These are phyloP conservation scores for Drosophila virilis DNA, from an alignment of 1,140 invertebrate species.

Conservation along the genomic window DNA sequence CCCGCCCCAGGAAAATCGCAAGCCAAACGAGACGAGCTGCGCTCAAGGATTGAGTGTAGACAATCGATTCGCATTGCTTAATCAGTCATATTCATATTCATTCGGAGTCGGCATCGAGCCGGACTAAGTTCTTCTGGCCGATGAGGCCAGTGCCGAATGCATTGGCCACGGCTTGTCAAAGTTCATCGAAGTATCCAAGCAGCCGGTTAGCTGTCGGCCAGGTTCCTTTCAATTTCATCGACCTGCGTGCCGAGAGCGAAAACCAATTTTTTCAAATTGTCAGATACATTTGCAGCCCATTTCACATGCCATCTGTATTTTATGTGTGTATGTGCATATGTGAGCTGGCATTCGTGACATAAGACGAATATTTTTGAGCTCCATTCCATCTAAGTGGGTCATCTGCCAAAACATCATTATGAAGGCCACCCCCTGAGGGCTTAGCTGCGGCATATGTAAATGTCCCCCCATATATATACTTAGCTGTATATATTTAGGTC, in stretches of 20 bases:
- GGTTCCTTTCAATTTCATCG: slow-evolving; percentile 3
- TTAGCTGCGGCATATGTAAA: slow-evolving; percentile 31
- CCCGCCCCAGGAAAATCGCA: slow-evolving; percentile 25
- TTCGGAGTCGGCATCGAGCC: slow-evolving; percentile 2
- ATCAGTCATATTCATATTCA: slow-evolving; percentile 75
- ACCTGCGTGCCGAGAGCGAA: slow-evolving; percentile 13
- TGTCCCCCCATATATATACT: slow-evolving; percentile 1
- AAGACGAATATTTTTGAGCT: slow-evolving; percentile 11
- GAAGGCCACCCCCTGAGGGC: slow-evolving; percentile 7
- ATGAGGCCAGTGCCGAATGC: slow-evolving; percentile 45
- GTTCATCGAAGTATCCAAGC: slow-evolving; percentile 26
- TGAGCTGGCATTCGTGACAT: slow-evolving; percentile 12
- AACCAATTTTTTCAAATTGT: slow-evolving; percentile 32
- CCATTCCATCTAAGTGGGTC: slow-evolving; percentile 50
- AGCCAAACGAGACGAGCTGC: background rate
- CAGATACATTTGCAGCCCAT: slow-evolving; percentile 30
- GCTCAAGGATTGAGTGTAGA: slow-evolving; percentile 60
- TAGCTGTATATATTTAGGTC: slow-evolving; percentile 12
- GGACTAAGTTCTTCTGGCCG: background rate
- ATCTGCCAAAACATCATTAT: slow-evolving; percentile 50
- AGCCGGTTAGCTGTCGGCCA: background rate
- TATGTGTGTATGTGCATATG: background rate
- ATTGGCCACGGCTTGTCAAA: slow-evolving; percentile 50
- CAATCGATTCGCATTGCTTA: slow-evolving; percentile 78
- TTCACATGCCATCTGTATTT: slow-evolving; percentile 34